Evolutionary conservation across 2,888 invertebrate genomes (phyloP), one percentile per base, ranked within the genome.

Genomic region (Hedya salicella): DNA sequence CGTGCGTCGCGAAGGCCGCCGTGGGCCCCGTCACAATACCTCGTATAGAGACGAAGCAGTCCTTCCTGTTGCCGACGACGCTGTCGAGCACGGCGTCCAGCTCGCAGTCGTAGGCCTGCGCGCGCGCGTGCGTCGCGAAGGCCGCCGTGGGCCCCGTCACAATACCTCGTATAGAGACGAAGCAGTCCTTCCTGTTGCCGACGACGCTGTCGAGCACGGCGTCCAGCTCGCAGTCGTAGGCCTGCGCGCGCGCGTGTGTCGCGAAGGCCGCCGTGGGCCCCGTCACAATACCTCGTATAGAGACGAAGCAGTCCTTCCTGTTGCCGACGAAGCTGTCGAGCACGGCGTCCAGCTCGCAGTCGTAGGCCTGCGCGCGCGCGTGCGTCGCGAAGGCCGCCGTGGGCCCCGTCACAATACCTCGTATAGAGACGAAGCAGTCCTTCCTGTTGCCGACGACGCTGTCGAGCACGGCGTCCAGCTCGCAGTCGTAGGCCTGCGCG

Each of bases 81-180:
- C 98, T 97, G 86, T 98, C 98, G 61, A 98, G 94, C 19, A 98
- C 98, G 1, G 98, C 96, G 85, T 98, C 98, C 84, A 98, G 97
- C 85, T 99, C 99, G 70, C 96, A 96, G 89, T 99, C 99, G 87
- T 97, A 98, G 0, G 98, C 98, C 42, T 96, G 93, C 0, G 98
- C 95, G 0, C 96, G 95, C 75, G 96, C 95, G 76, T 96, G 95
- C 44, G 95, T 93, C 0, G 98, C 96, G 85, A 99, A 98, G 62
- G 97, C 96, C 74, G 96, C n/a, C 96, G 62, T 98, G 94, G 57
- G 97, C 93, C 69, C 96, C 95, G 74, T 97, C 97, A n/a, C n/a
- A n/a, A n/a, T 61, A 93, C 93, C 94, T 83, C 96, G 92, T 19
- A 96, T 94, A 68, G 96, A 94, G 3, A 96, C 93, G 82, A 97